Evolutionary conservation across 2,888 invertebrate genomes (phyloP).

Genomic region (Drosophila infuscata): DNA sequence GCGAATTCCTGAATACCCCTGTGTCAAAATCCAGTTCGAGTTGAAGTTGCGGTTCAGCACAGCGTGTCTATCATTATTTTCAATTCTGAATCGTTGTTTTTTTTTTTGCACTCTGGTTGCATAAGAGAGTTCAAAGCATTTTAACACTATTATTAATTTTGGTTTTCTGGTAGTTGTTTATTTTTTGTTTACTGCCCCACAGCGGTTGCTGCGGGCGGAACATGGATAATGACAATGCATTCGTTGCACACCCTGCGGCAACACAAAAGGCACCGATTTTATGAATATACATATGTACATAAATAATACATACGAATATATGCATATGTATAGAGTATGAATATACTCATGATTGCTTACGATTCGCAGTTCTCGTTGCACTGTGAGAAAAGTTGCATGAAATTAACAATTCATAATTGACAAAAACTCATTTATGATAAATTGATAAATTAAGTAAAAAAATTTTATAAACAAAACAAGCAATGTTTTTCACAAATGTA

Average conservation of each 20-base stretch:
- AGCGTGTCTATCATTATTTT: constrained; percentile 65
- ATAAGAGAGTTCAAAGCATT: constrained; percentile 54
- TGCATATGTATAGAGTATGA: constrained; percentile 9
- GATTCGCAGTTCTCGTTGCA: constrained; percentile 8
- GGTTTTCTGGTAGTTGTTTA: constrained; percentile 20
- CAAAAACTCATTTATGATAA: not conserved
- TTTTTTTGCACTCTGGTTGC: constrained; percentile 47
- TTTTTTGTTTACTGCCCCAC: not conserved
- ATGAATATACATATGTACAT: constrained; percentile 20
- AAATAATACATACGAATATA: not conserved
- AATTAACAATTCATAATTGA: not conserved
- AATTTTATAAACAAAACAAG: not conserved
- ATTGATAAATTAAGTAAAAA: not conserved
- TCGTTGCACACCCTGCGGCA: constrained; percentile 40
- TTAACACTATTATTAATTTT: constrained; percentile 64
- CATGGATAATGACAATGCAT: constrained; percentile 59
- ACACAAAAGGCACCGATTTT: constrained; percentile 34
- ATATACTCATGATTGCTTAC: constrained; percentile 18
- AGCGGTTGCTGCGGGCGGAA: constrained; percentile 11
- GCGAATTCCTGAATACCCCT: constrained; percentile 21
- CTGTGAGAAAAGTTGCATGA: constrained; percentile 12
- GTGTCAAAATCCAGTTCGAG: constrained; percentile 11
- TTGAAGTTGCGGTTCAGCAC: constrained; percentile 36
- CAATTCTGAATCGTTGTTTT: constrained; percentile 36
- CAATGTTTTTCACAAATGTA: not conserved